Evolutionary conservation across 2,797 vertebrate genomes (phyloP).

Genomic region (Capromys pilorides): DNA sequence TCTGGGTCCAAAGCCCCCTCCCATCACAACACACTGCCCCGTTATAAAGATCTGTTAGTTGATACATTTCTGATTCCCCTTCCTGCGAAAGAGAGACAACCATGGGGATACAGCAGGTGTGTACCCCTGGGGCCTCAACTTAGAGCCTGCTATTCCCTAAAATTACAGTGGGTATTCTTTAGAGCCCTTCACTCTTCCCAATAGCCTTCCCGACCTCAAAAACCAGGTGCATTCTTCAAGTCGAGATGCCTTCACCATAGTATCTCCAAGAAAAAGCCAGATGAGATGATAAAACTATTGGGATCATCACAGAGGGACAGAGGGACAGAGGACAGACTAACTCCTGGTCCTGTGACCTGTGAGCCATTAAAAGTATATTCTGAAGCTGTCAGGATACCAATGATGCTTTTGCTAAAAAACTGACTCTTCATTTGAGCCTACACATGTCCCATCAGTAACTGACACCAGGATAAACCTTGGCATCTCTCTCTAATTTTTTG

Average conservation of each 20-base stretch:
- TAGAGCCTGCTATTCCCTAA: background rate
- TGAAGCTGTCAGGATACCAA: background rate
- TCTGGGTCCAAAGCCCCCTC: background rate
- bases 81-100: background rate
- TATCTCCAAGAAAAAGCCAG: background rate
- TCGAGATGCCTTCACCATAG: background rate
- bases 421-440: background rate
- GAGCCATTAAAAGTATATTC: background rate
- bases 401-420: background rate
- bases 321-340: background rate
- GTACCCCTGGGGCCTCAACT: background rate
- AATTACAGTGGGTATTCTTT: background rate
- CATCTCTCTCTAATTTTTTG: background rate
- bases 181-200: background rate
- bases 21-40: background rate
- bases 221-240: background rate
- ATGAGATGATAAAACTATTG: background rate
- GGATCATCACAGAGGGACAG: background rate
- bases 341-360: background rate
- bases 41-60: background rate
- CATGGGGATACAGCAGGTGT: background rate
- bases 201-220: background rate
- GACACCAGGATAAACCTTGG: background rate
- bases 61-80: background rate
- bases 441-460: background rate